A percentile compares a stretch with the other conserved stretches of the same genome.
Conservation (phyloP, 2,888 invertebrate genomes). For the Galeruca laticollis region DNA sequence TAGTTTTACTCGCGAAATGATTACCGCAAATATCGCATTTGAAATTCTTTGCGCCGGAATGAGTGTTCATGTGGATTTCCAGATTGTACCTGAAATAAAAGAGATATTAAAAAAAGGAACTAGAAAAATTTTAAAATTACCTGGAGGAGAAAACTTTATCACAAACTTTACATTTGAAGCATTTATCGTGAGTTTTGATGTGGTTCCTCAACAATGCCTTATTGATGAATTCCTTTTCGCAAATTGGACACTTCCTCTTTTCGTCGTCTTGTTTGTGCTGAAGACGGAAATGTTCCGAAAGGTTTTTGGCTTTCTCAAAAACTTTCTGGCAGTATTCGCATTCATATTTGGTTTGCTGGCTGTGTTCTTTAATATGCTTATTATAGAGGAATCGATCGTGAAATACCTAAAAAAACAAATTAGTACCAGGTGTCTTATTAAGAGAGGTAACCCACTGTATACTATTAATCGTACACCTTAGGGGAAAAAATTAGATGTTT, state of each 20-base stretch:
- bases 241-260: slow-evolving; percentile 69
- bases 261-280: slow-evolving; percentile 70
- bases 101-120: background rate
- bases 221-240: slow-evolving; percentile 69
- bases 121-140: slow-evolving; percentile 34
- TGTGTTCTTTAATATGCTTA: slow-evolving; percentile 54
- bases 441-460: too few relatives aligned
- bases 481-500: too few relatives aligned
- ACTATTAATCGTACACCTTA: too few relatives aligned
- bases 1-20: slow-evolving; percentile 54
- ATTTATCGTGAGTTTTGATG: slow-evolving; percentile 68
- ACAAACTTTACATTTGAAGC: slow-evolving; percentile 58
- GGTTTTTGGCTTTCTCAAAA: slow-evolving; percentile 57
- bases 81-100: slow-evolving; percentile 52
- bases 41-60: slow-evolving; percentile 56
- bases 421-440: slow-evolving; percentile 5
- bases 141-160: slow-evolving; percentile 56
- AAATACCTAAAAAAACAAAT: slow-evolving; percentile 49
- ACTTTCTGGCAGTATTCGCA: slow-evolving; percentile 56
- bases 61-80: slow-evolving; percentile 56
- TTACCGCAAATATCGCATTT: slow-evolving; percentile 56
- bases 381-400: slow-evolving; percentile 56
- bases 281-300: slow-evolving; percentile 57
- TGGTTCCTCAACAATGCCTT: slow-evolving; percentile 69
- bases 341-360: slow-evolving; percentile 49